These are phyloP conservation scores for Eulemur rubriventer DNA, from an alignment of 2,797 vertebrate species.

Conservation along the genomic window DNA sequence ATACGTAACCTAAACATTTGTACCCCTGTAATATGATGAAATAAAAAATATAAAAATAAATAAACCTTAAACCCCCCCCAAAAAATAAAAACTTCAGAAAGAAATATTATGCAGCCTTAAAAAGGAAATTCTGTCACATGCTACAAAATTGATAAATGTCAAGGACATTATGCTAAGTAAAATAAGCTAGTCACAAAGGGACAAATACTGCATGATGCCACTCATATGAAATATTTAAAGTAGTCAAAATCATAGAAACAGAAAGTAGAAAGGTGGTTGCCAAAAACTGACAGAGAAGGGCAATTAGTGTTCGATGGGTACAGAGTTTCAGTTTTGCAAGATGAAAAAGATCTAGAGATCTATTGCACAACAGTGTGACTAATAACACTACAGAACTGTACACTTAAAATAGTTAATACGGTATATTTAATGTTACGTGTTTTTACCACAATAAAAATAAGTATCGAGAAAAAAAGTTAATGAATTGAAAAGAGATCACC, in stretches of 20 bases:
- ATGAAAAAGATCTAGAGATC: background rate
- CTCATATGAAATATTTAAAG: background rate
- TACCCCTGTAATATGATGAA: no score
- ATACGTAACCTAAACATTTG: no score
- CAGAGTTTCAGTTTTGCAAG: background rate
- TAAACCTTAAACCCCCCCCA: no score
- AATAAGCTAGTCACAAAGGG: background rate
- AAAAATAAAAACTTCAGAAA: background rate
- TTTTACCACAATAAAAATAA: conserved; percentile 7
- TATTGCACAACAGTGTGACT: background rate
- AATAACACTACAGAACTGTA: background rate
- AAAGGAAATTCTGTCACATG: background rate
- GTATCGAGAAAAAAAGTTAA: background rate
- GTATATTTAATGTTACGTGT: background rate
- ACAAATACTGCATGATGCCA: background rate
- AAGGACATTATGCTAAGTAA: background rate
- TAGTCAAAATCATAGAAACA: background rate
- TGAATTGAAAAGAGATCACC: background rate
- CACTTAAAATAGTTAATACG: background rate
- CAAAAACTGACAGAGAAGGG: background rate
- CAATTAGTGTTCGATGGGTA: background rate
- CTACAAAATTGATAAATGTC: background rate
- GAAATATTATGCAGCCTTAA: background rate
- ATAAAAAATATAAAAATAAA: no score
- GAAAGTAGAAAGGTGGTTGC: background rate